A percentile compares a stretch with the other conserved stretches of the same genome.
phyloP scores from a whole-genome alignment of 1,140 invertebrate genomes.

The Luehdorfia chinensis region DNA sequence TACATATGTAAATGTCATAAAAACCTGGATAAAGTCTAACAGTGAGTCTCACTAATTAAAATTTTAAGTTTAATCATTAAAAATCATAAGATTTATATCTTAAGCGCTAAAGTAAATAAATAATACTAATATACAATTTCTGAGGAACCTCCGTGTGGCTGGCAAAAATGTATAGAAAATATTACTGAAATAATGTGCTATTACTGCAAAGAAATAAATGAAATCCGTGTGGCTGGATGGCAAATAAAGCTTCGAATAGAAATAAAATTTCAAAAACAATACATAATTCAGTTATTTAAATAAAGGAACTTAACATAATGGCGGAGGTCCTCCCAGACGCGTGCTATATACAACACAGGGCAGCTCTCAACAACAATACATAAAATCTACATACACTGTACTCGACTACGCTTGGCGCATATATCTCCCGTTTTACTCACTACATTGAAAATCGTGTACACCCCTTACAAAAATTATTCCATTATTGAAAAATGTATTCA shows the following conservation, averaged over 20 bases:
- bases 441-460: not conserved
- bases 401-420: constrained; percentile 8
- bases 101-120: constrained; percentile 71
- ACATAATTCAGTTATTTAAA: no score
- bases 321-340: constrained; percentile 27
- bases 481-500: no score
- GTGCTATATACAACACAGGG: constrained; percentile 53
- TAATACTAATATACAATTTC: constrained; percentile 70
- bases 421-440: not conserved
- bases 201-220: no score
- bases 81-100: constrained; percentile 53
- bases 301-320: no score
- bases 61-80: constrained; percentile 26
- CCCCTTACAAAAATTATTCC: not conserved
- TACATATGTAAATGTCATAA: constrained; percentile 31
- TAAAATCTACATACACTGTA: constrained; percentile 1
- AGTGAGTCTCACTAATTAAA: constrained; percentile 40
- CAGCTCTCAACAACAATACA: constrained; percentile 19
- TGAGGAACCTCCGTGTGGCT: constrained; percentile 34
- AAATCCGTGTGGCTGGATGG: no score
- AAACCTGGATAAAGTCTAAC: constrained; percentile 47
- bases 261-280: no score
- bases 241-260: no score
- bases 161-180: no score
- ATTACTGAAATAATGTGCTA: no score